Conservation (phyloP, 1,140 invertebrate genomes). For the Gonioctena quinquepunctata region DNA sequence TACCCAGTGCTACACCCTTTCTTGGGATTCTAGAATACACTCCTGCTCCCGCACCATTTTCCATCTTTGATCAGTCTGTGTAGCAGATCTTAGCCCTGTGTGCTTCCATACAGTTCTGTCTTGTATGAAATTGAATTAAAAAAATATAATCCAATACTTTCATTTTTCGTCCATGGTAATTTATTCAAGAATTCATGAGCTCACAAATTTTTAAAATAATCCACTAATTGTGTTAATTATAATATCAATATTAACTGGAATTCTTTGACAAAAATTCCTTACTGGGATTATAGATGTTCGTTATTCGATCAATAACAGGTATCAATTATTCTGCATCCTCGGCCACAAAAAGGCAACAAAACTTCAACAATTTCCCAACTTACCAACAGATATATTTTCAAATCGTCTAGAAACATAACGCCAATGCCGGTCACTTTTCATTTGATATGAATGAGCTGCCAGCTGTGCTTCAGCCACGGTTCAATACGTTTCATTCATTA, state of each 20-base stretch:
- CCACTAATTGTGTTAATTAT: background rate
- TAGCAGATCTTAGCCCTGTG: too few species aligned
- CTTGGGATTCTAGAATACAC: too few species aligned
- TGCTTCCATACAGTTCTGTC: too few species aligned
- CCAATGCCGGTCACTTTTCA: background rate
- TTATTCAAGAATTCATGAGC: too few species aligned
- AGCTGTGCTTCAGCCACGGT: constrained; percentile 4
- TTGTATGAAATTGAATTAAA: too few species aligned
- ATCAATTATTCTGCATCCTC: background rate
- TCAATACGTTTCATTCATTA: background rate
- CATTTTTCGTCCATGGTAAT: too few species aligned
- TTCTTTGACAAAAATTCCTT: background rate
- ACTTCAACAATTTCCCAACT: too few species aligned
- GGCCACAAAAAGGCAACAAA: too few species aligned
- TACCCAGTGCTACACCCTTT: too few species aligned
- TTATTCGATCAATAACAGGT: background rate
- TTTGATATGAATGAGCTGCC: constrained; percentile 18
- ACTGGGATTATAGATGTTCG: background rate
- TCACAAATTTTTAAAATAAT: background rate
- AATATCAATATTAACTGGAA: background rate
- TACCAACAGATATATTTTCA: background rate
- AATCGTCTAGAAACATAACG: background rate
- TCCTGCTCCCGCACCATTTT: too few species aligned
- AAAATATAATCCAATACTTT: too few species aligned
- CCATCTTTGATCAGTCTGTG: too few species aligned